Conservation (phyloP, 2,797 vertebrate genomes). For the Myotis findleyi region DNA sequence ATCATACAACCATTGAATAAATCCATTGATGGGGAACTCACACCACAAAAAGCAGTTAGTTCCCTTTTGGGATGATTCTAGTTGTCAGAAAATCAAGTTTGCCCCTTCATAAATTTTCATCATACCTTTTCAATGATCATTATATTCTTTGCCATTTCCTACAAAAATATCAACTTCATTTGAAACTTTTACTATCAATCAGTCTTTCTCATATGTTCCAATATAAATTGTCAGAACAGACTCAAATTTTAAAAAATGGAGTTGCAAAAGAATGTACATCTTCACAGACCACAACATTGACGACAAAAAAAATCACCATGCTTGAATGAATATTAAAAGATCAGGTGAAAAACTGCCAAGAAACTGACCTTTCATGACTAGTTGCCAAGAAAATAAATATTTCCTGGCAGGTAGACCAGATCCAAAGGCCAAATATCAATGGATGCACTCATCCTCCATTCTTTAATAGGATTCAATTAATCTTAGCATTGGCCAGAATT, state of each 20-base stretch:
- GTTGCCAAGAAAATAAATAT: slow-evolving; percentile 55
- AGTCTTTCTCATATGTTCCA: neutral
- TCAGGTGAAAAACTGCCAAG: slow-evolving; percentile 54
- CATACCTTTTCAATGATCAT: slow-evolving; percentile 14
- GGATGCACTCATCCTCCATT: neutral
- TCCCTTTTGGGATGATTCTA: neutral
- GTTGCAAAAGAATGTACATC: neutral
- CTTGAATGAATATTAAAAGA: slow-evolving; percentile 65
- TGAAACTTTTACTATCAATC: slow-evolving; percentile 10
- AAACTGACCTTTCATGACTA: slow-evolving; percentile 60
- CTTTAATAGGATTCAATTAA: slow-evolving; percentile 54
- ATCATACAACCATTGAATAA: neutral
- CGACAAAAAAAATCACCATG: slow-evolving; percentile 34
- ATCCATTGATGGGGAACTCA: neutral
- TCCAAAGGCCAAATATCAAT: slow-evolving; percentile 72
- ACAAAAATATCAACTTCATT: slow-evolving; percentile 54
- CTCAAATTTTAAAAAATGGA: slow-evolving; percentile 4
- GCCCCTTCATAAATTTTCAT: slow-evolving; percentile 43
- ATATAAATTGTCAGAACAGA: slow-evolving; percentile 36
- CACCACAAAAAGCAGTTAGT: neutral
- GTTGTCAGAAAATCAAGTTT: slow-evolving; percentile 42
- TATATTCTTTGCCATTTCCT: neutral
- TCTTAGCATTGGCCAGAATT: slow-evolving; percentile 7
- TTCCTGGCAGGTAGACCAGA: slow-evolving; percentile 51
- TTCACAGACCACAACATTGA: slow-evolving; percentile 8